Percentiles rank a stretch among this genome's conserved stretches.
These are phyloP conservation scores for Sibirionetta formosa DNA, from an alignment of 2,797 vertebrate species.

Conservation along the genomic window DNA sequence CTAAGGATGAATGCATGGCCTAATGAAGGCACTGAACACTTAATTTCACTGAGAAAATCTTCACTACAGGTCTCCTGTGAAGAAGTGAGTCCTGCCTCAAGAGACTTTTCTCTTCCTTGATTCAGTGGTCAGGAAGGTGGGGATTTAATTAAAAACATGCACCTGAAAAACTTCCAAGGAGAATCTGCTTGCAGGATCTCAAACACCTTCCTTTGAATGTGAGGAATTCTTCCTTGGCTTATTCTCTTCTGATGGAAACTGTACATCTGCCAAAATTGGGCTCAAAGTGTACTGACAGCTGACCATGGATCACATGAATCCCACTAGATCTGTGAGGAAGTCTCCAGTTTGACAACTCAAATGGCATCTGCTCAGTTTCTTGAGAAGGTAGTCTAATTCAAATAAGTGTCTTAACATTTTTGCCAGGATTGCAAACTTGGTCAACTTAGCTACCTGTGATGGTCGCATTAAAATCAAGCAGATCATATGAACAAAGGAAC, in stretches of 20 bases:
- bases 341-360: not conserved
- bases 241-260: not conserved
- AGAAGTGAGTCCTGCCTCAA: not conserved
- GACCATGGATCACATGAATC: not conserved
- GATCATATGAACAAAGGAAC: not conserved
- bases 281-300: not conserved
- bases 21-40: not conserved
- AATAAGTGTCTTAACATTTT: not conserved
- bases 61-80: not conserved
- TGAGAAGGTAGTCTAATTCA: not conserved
- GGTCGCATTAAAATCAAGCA: not conserved
- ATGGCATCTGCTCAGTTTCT: not conserved
- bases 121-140: not conserved
- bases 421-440: not conserved
- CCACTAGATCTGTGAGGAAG: not conserved
- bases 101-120: not conserved
- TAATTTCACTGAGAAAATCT: too few relatives aligned
- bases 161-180: not conserved
- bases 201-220: not conserved
- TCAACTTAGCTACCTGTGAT: accelerated
- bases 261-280: not conserved
- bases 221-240: not conserved
- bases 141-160: not conserved
- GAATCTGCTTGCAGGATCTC: not conserved
- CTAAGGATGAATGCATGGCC: not conserved